Evolutionary conservation across 2,888 invertebrate species (phyloP), one percentile per base, ranked within the genome.

Genomic region (Drosophila planitibia): DNA sequence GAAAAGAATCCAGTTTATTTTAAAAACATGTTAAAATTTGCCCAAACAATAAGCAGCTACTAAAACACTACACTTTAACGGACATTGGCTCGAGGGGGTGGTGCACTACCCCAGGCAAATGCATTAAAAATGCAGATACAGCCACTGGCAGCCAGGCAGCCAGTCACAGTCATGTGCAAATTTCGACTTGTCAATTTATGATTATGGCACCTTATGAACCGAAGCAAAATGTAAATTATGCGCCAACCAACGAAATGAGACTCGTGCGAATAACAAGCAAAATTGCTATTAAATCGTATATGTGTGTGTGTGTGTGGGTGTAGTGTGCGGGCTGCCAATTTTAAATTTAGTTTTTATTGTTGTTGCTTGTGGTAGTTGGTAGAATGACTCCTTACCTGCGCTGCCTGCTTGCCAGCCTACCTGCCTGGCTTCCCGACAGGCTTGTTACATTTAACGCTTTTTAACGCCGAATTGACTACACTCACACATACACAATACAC

Each of bases 181-280:
- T 85, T 90, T 88, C 89, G 76, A 83, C 83, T 90, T 91, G 88
- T 88, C 88, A 91, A 88, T 88, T 88, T 88, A 88, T 88, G 88
- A 88, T 88, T 88, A 91, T 88, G 88, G 91, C 91, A 91, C 90
- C 91, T 91, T 89, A 71, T 88, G 88, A 90, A 85, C 74, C 83
- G 89, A 81, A 82, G 80, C 66, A 80, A 85, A 91, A 91, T 87
- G 91, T 91, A 89, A 87, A 87, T 87, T 91, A 85, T 89, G 87
- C 77, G 76, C 78, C 80, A 70, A 9, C 64, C 79, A 49, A 74
- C 85, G 68, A 85, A 86, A 89, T 83, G 82, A 76, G 90, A 90
- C 89, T 83, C 85, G 62, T 58, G 80, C 91, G 81, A 77, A 87
- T 87, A 85, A 82, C 85, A 82, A 76, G 79, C 74, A 54, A 81